A percentile compares a stretch with the other conserved stretches of the same genome.
Conservation (phyloP, 2,888 invertebrate species). For the Aspidiotus rigidus region DNA sequence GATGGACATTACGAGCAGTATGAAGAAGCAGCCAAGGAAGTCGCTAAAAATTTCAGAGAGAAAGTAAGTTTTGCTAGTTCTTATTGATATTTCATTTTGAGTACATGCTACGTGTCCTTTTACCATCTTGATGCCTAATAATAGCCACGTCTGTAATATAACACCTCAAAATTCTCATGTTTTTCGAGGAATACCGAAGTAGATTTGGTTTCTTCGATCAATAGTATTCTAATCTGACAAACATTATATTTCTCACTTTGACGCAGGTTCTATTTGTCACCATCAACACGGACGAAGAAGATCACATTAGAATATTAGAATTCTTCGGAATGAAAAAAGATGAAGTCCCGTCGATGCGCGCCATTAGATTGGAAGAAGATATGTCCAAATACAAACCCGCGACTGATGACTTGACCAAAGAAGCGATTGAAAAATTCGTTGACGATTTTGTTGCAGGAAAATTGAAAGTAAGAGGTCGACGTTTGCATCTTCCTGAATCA, state of each 20-base stretch:
- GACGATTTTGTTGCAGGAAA: conserved; percentile 82
- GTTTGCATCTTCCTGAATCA: background rate
- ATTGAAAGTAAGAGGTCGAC: conserved; percentile 53
- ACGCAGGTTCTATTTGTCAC: conserved; percentile 78
- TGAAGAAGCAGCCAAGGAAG: conserved; percentile 64
- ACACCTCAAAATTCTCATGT: too few relatives aligned
- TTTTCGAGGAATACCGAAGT: too few relatives aligned
- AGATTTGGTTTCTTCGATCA: too few relatives aligned
- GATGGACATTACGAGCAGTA: conserved; percentile 73
- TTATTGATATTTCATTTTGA: too few relatives aligned
- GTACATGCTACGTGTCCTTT: too few relatives aligned
- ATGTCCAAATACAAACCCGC: conserved; percentile 96
- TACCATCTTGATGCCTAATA: too few relatives aligned
- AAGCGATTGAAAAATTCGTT: conserved; percentile 69
- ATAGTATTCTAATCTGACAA: conserved; percentile 34
- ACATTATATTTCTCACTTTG: conserved; percentile 16
- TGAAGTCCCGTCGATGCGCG: conserved; percentile 79
- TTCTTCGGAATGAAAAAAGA: conserved; percentile 97
- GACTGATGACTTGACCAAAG: conserved; percentile 58
- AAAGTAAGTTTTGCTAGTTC: conserved; percentile 46
- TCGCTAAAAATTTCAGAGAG: conserved; percentile 84
- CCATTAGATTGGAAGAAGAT: conserved; percentile 91
- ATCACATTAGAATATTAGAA: conserved; percentile 94
- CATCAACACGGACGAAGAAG: conserved; percentile 89
- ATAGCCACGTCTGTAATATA: too few relatives aligned